These are phyloP conservation scores for Hippocampus mohnikei DNA, from an alignment of 2,113 vertebrate genomes.

Conservation along the genomic window DNA sequence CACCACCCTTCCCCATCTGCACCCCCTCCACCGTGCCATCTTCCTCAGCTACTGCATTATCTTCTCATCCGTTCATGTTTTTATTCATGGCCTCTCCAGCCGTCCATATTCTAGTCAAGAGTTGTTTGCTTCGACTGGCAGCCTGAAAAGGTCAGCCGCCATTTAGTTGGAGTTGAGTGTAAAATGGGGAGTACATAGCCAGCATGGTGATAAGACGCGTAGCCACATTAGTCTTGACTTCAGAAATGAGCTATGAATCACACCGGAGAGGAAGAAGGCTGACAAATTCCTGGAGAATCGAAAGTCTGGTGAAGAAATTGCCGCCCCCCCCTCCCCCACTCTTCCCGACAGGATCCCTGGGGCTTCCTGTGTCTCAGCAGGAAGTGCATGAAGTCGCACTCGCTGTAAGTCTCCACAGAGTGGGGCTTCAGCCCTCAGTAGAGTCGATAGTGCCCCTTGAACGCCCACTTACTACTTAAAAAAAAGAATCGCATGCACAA, in stretches of 20 bases:
- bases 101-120: slow-evolving; percentile 36
- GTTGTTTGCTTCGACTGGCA: slow-evolving; percentile 25
- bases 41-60: slow-evolving; percentile 33
- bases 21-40: slow-evolving; percentile 1
- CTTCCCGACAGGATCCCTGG: slow-evolving; percentile 72
- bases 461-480: not conserved
- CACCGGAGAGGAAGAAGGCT: slow-evolving; percentile 30
- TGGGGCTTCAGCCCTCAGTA: slow-evolving; percentile 17
- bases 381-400: slow-evolving; percentile 67
- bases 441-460: not conserved
- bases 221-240: slow-evolving; percentile 13
- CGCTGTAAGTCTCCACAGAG: slow-evolving; percentile 47
- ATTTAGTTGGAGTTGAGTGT: slow-evolving; percentile 51
- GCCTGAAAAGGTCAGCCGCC: slow-evolving; percentile 65
- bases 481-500: not conserved
- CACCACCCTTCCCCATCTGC: slow-evolving; percentile 12
- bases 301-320: slow-evolving; percentile 35
- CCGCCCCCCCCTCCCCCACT: slow-evolving; percentile 59
- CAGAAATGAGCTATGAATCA: slow-evolving; percentile 12
- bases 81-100: slow-evolving; percentile 41
- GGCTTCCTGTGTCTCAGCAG: slow-evolving; percentile 72
- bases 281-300: slow-evolving; percentile 41
- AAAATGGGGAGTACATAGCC: slow-evolving; percentile 61
- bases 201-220: slow-evolving; percentile 44
- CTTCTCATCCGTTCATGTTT: slow-evolving; percentile 38